Conservation (phyloP, 1,140 invertebrate genomes). For the Ostrea denselamellosa region DNA sequence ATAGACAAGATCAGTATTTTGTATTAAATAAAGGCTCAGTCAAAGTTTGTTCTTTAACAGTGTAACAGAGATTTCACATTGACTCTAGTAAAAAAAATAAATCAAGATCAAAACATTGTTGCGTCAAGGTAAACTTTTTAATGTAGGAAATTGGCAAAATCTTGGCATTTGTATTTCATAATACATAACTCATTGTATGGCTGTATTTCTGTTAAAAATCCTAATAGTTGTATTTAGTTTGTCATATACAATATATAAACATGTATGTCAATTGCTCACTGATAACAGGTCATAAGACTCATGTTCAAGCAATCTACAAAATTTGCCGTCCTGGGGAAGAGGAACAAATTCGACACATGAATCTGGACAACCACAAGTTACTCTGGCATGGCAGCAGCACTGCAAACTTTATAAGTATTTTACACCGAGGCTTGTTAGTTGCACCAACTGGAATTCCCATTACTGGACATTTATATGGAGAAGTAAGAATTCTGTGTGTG, state of each 20-base stretch:
- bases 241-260: neutral
- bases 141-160: too few relatives aligned
- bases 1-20: too few relatives aligned
- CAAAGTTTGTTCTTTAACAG: too few relatives aligned
- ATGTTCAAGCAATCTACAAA: constrained; percentile 76
- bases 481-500: constrained; percentile 60
- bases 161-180: too few relatives aligned
- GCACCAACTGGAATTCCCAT: constrained; percentile 75
- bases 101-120: too few relatives aligned
- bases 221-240: neutral
- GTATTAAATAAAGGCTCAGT: too few relatives aligned
- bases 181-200: too few relatives aligned
- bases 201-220: too few relatives aligned
- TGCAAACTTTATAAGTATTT: constrained; percentile 78
- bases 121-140: too few relatives aligned
- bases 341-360: constrained; percentile 59
- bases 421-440: constrained; percentile 76
- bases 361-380: constrained; percentile 73
- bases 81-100: too few relatives aligned
- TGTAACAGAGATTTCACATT: too few relatives aligned
- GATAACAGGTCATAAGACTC: neutral
- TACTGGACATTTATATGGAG: constrained; percentile 78
- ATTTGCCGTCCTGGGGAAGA: constrained; percentile 72
- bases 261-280: neutral
- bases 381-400: constrained; percentile 80